These are phyloP conservation scores for Quiscalus mexicanus DNA, from an alignment of 2,113 vertebrate genomes.

Conservation along the genomic window DNA sequence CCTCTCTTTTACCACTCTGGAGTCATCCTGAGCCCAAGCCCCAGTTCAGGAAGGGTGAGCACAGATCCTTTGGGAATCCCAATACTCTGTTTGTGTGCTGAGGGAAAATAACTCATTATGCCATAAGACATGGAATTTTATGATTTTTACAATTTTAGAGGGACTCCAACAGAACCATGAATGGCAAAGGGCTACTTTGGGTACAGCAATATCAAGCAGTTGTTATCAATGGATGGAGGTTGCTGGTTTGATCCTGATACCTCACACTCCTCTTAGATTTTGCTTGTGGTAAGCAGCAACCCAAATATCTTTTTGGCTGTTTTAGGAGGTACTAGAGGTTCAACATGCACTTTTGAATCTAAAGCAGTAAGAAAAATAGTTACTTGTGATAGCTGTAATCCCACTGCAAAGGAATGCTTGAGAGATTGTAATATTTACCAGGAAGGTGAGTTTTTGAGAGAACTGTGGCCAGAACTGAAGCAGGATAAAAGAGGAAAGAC, in stretches of 20 bases:
- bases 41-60: not conserved
- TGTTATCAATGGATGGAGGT: not conserved
- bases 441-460: not conserved
- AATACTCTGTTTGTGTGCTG: not conserved
- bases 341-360: not conserved
- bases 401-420: not conserved
- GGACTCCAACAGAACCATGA: not conserved
- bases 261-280: not conserved
- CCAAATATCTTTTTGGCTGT: not conserved
- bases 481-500: not conserved
- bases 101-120: not conserved
- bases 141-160: not conserved
- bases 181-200: not conserved
- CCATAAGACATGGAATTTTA: not conserved
- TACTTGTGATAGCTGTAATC: not conserved
- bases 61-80: not conserved
- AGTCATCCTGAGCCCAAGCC: not conserved
- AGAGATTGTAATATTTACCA: not conserved
- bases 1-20: not conserved
- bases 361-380: not conserved
- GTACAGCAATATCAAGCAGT: not conserved
- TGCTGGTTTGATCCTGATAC: not conserved
- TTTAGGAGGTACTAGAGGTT: not conserved
- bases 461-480: not conserved
- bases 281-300: not conserved